Evolutionary conservation across 2,888 invertebrate species (phyloP), one percentile per base, ranked within the genome.

Genomic region (Mechanitis messenoides): DNA sequence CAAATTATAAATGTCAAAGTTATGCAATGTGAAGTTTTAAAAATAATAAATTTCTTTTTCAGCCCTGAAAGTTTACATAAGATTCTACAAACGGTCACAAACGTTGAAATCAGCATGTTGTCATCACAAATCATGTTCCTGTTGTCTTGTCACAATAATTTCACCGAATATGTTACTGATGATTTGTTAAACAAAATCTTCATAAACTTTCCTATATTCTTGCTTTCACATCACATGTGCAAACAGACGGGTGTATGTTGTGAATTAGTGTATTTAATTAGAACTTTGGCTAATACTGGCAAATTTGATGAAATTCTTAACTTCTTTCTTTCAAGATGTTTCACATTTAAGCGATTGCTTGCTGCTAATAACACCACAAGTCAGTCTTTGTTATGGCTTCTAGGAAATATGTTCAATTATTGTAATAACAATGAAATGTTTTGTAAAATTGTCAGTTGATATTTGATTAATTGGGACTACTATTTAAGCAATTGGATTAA

Each of bases 321-420:
- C 53, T 70, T 67, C 68, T 75, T 85, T 53, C 11, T 69, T 0
- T 46, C 33, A 7, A 73, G 76, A 58, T 53, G 66, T 38, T 64
- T 58, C 31, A 33, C 35, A 38, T 63, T 82, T n/a, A 77, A 70
- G 55, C 63, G 55, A 6, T 65, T 83, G 35, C 58, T 81, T 4
- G 59, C 5, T 33, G 65, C 66, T 46, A 70, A 75, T 64, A 70
- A 68, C 20, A 58, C 70, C 0, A 57, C 73, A 0, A 74, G 67
- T 11, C 71, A 77, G 3, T 74, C 79, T 3, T 59, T 83, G 28
- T 62, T 79, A 12, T 88, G 87, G 87, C 74, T 87, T 20, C 68
- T 88, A 50, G 87, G 87, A 3, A 87, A 87, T 62, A 72, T 86
- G 60, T 79, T 70, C 53, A 81, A 77, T 46, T 73, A 54, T 65